Base-by-base conservation (phyloP, 2,797 vertebrate species). In the Gymnothorax javanicus region DNA sequence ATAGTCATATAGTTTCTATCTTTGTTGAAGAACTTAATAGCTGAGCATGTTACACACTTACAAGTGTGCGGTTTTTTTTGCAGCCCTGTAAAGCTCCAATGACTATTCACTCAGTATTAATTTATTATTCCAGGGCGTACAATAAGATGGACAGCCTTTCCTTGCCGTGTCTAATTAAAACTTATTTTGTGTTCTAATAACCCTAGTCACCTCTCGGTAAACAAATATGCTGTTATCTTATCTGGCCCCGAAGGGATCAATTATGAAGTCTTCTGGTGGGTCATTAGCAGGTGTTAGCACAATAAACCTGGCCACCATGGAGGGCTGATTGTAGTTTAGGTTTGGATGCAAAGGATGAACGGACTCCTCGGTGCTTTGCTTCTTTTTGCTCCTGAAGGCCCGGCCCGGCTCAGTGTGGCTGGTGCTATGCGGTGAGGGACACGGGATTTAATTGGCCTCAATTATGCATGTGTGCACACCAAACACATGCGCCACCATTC, bases 101-200 rank as follows among this genome's bases (percentile, higher is more conserved):
- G 54, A 79, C 23, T 54, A 23, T 15, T 52, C 77, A 56, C 77
- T 81, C 77, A 56, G 11, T 52, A 15, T 50, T 81, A 81, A 81
- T 56, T 81, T 52, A 81, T 81, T 54, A 81, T 54, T 81, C 20
- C 50, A 23, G 52, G 15, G 5, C 25, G 7, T 81, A 9, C 77
- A 54, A n/a, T 81, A 81, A 81, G 50, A 81, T 54, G 77, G 77
- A 56, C 77, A 56, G n/a, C 52, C 43, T n/a, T 81, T 56, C 77
- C 52, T 8, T 56, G 77, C 52, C 4, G 11, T 23, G 5, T 54
- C 77, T 81, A 81, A 81, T 81, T 56, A 54, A 81, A 56, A 50
- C 52, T 56, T 56, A 52, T 81, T 81, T 81, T 81, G 77, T 81
- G 20, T 81, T 81, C 56, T 81, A 81, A 81, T 81, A 81, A 81